Conservation (phyloP, 2,888 invertebrate genomes). For the Ichneumoninae sp. region DNA sequence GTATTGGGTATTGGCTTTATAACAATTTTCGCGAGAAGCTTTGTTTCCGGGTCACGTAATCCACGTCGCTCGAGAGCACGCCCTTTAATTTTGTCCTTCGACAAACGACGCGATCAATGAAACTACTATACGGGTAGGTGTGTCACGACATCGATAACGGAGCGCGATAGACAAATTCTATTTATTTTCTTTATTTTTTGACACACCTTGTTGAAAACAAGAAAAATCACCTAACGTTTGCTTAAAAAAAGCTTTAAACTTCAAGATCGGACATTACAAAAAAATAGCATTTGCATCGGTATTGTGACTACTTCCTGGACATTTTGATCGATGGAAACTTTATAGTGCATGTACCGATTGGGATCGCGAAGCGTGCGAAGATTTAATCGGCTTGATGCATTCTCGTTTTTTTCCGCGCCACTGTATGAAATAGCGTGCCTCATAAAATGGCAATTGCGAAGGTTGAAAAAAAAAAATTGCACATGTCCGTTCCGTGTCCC, state of each 20-base stretch:
- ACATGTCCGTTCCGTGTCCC: neutral
- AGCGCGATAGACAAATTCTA: neutral
- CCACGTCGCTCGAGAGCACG: conserved; percentile 52
- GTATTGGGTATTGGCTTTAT: conserved; percentile 39
- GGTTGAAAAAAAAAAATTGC: neutral
- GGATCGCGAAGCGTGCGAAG: conserved; percentile 23
- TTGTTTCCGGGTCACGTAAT: conserved; percentile 64
- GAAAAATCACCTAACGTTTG: neutral
- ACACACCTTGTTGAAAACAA: neutral
- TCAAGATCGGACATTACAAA: neutral
- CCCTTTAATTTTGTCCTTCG: conserved; percentile 65
- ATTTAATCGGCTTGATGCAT: conserved; percentile 29
- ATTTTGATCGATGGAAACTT: neutral
- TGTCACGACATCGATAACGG: conserved; percentile 26
- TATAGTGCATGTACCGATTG: conserved; percentile 7
- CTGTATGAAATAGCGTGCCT: conserved; percentile 13
- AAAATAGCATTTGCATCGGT: neutral
- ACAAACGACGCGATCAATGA: conserved; percentile 60
- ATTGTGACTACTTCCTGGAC: neutral
- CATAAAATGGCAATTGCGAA: neutral
- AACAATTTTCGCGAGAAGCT: conserved; percentile 57
- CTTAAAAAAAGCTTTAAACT: neutral
- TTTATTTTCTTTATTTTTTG: neutral
- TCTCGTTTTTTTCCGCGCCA: neutral
- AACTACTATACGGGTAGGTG: conserved; percentile 38